Base-by-base conservation (phyloP, 2,797 vertebrate genomes). In the Darevskia mixta region DNA sequence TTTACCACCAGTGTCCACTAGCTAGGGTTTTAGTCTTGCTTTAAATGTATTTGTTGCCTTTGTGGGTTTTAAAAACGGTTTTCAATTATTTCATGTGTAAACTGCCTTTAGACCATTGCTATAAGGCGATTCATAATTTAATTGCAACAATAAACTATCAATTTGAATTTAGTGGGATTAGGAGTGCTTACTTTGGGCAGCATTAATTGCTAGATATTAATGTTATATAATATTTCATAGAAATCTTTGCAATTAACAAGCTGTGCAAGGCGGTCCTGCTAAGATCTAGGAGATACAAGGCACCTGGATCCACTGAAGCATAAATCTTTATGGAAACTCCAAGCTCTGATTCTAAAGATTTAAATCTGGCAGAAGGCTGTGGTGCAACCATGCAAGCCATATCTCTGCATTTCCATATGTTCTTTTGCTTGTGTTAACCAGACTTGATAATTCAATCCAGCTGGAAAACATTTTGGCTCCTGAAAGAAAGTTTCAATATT, bases 401-500 rank as follows among this genome's bases (percentile, higher is more conserved):
- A 86, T 79, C n/a, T 41, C 86, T 80, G 79, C 82, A 69, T 58
- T 90, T 93, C 23, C 88, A 7, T 82, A 58, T 89, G 75, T 89
- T 55, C 61, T 79, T 64, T 82, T 69, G 41, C 5, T 87, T 79
- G 85, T 83, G n/a, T 85, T 66, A 79, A 89, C 45, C 66, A 89
- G 85, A 82, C 91, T 83, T 78, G 45, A 91, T 80, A 87, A 82
- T 82, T 86, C 77, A 93, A 76, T 91, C 73, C 92, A 86, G 43
- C 35, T 79, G 84, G 49, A 88, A 75, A 91, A 82, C 91, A 32
- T 17, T 17, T 79, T 85, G 85, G 78, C 88, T 41, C 64, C 87
- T 84, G 87, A 82, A 87, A 90, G 25, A 67, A 73, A 76, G 88
- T 92, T 93, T 91, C 85, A 79, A 41, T 90, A 90, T 88, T 91